A percentile compares a stretch with the other conserved stretches of the same genome.
Conservation (phyloP, 2,888 invertebrate genomes). For the Pantelozetes paolii region DNA sequence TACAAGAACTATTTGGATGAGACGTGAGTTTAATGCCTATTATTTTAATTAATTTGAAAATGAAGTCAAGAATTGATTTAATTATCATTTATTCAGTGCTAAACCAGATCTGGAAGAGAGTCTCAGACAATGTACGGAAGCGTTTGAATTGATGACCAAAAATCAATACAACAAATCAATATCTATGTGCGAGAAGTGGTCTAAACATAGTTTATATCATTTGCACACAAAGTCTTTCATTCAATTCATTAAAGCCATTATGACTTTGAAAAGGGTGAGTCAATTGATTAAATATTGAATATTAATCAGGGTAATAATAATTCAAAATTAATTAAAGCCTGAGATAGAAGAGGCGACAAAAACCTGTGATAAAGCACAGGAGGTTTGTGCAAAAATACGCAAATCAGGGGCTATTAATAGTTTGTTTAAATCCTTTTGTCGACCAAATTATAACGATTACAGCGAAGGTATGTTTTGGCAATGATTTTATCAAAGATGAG, state of each 20-base stretch:
- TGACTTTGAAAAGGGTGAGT: background rate
- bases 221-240: slow-evolving; percentile 7
- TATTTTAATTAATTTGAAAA: too few relatives aligned
- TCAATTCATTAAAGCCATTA: slow-evolving; percentile 1
- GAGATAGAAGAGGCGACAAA: slow-evolving; percentile 10
- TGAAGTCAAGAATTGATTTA: background rate
- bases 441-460: slow-evolving; percentile 69
- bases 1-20: slow-evolving; percentile 5
- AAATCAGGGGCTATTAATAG: background rate
- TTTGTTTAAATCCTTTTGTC: slow-evolving; percentile 53
- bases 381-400: background rate
- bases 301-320: too few relatives aligned
- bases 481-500: background rate
- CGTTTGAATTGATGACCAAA: background rate
- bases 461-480: slow-evolving; percentile 59
- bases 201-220: slow-evolving; percentile 3
- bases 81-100: background rate
- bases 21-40: slow-evolving; percentile 6
- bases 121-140: slow-evolving; percentile 1
- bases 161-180: slow-evolving; percentile 1
- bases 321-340: background rate
- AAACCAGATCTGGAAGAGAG: background rate
- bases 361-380: background rate
- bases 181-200: background rate
- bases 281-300: too few relatives aligned